Percentiles rank a stretch among this genome's conserved stretches.
Conservation (phyloP, 2,797 vertebrate species). For the Furcifer pardalis region DNA sequence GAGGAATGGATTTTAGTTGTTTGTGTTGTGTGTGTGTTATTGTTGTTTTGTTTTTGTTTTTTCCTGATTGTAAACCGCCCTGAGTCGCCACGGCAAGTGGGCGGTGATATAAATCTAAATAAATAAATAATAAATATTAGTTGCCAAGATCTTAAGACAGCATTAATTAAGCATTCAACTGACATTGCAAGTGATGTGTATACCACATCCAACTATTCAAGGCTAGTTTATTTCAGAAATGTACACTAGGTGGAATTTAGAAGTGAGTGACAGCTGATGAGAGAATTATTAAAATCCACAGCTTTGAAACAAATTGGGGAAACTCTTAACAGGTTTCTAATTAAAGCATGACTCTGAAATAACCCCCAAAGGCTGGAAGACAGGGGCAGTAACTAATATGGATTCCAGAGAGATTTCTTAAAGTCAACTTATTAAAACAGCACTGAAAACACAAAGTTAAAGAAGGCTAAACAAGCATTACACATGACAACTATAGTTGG, state of each 20-base stretch:
- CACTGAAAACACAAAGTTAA: conserved; percentile 20
- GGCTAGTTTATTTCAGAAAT: conserved; percentile 25
- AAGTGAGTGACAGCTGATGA: background rate
- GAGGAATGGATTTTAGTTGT: too few species aligned
- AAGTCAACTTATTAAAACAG: background rate
- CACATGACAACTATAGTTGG: conserved; percentile 35
- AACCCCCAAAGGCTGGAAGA: conserved; percentile 32
- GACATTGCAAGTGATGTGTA: background rate
- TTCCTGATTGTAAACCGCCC: too few species aligned
- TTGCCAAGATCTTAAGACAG: conserved; percentile 10
- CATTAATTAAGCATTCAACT: background rate
- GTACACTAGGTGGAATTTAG: conserved; percentile 7
- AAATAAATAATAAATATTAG: background rate
- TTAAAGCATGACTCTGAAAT: background rate
- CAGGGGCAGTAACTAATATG: background rate
- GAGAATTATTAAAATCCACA: conserved; percentile 36
- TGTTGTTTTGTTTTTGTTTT: too few species aligned
- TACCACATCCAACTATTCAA: background rate
- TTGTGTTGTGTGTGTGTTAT: too few species aligned
- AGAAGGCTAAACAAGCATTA: conserved; percentile 46
- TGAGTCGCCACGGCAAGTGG: too few species aligned
- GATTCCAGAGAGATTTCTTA: background rate
- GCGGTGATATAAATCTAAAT: too few species aligned
- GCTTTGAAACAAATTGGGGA: rapidly evolving
- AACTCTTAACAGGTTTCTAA: conserved; percentile 10